Conservation (phyloP, 1,140 invertebrate species). For the Euura saliciscinereae region DNA sequence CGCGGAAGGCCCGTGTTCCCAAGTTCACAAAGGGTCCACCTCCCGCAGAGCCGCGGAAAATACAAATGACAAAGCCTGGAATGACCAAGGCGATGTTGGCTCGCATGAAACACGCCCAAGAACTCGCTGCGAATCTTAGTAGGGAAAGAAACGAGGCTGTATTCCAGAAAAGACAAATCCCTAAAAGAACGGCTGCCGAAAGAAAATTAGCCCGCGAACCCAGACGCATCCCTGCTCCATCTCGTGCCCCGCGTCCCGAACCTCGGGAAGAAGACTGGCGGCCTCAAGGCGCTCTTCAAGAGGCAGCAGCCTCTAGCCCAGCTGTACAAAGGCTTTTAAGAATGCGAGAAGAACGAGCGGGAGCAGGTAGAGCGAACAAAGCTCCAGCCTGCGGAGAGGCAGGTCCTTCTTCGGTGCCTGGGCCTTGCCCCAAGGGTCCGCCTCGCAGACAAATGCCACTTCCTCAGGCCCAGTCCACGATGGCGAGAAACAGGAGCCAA, state of each 20-base stretch:
- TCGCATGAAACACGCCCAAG: constrained; percentile 34
- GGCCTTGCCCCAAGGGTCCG: neutral
- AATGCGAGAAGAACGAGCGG: neutral
- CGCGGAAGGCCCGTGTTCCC: neutral
- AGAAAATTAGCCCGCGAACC: neutral
- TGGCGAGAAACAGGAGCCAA: neutral
- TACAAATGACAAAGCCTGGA: constrained; percentile 36
- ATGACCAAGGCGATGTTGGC: constrained; percentile 43
- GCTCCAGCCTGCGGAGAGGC: no score
- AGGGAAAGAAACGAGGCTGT: neutral
- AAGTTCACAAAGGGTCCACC: constrained; percentile 22
- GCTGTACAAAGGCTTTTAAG: neutral
- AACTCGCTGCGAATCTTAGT: constrained; percentile 23
- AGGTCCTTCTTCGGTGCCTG: no score
- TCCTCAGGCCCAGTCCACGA: neutral
- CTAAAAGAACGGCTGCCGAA: no score
- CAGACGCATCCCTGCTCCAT: no score
- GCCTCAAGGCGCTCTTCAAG: neutral
- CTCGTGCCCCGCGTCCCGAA: neutral
- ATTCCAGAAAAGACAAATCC: neutral
- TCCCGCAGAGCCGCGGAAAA: constrained; percentile 30
- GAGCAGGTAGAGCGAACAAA: neutral
- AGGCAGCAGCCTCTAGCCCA: neutral
- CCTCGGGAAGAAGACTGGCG: neutral
- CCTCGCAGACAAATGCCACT: neutral